These are phyloP conservation scores for Dione juno DNA, from an alignment of 2,888 invertebrate genomes.

Conservation along the genomic window DNA sequence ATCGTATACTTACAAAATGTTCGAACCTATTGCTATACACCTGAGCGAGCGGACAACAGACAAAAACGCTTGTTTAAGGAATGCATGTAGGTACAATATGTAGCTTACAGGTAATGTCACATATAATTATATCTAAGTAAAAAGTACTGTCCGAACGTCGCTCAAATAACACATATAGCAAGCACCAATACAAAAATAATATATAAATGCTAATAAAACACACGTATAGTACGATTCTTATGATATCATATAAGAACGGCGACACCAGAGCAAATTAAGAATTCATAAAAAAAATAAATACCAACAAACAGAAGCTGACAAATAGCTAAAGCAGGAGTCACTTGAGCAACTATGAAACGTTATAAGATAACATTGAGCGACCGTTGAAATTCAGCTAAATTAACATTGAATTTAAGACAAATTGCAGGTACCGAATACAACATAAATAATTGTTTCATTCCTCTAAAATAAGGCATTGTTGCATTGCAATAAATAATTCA, in stretches of 20 bases:
- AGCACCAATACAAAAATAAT: constrained; percentile 36
- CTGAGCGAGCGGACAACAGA: constrained; percentile 75
- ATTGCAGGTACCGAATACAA: constrained; percentile 1
- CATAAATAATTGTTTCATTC: constrained; percentile 8
- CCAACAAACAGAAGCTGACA: constrained; percentile 48
- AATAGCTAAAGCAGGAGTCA: constrained; percentile 53
- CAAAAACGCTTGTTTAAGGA: constrained; percentile 65
- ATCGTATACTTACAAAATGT: constrained; percentile 70
- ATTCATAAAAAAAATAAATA: constrained; percentile 36
- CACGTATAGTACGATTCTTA: constrained; percentile 36
- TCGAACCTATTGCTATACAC: constrained; percentile 73
- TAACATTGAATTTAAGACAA: constrained; percentile 11
- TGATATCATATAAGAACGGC: constrained; percentile 38
- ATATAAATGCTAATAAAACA: constrained; percentile 23
- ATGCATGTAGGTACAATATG: constrained; percentile 54
- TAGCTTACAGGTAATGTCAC: constrained; percentile 45
- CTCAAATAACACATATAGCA: constrained; percentile 36
- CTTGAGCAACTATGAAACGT: constrained; percentile 43
- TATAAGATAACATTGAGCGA: constrained; percentile 28
- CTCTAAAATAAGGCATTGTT: constrained; percentile 13
- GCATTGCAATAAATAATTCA: constrained; percentile 17
- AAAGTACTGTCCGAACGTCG: constrained; percentile 38
- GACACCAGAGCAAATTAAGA: constrained; percentile 45
- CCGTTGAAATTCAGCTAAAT: constrained; percentile 8
- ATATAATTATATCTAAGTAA: constrained; percentile 27